phyloP scores from a whole-genome alignment of 2,888 invertebrate genomes.

The Ashinkailepas kermadecensis region DNA sequence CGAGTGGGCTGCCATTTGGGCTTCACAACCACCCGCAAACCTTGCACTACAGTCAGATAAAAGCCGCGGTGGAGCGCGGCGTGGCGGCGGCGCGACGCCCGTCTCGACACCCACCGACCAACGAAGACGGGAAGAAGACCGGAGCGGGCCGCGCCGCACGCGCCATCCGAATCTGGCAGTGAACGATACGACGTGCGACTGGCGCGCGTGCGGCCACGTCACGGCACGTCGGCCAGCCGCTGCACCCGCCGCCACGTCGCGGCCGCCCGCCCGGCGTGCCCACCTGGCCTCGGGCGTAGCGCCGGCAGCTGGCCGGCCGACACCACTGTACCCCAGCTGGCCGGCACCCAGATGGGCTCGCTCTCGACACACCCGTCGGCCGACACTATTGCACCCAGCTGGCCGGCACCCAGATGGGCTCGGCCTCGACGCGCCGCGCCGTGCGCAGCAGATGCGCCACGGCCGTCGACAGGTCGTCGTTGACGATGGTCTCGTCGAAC shows the following conservation, averaged over 20 bases:
- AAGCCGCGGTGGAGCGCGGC: no score
- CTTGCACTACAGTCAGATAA: no score
- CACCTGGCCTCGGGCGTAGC: no score
- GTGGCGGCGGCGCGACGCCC: not conserved
- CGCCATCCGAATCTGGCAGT: not conserved
- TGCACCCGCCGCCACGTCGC: not conserved
- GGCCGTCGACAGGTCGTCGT: constrained; percentile 76
- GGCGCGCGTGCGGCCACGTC: not conserved
- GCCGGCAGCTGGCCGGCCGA: no score
- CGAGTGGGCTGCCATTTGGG: no score
- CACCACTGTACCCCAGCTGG: no score
- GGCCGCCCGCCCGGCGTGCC: not conserved
- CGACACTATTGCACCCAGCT: constrained; percentile 60
- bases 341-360: no score
- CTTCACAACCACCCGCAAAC: no score
- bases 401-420: constrained; percentile 92
- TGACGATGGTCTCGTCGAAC: constrained; percentile 89
- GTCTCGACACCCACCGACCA: not conserved
- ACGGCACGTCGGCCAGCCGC: not conserved
- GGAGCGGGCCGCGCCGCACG: not conserved
- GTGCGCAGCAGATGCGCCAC: constrained; percentile 75
- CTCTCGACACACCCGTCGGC: not conserved
- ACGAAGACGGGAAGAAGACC: not conserved
- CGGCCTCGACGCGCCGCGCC: constrained; percentile 76
- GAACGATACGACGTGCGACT: not conserved